phyloP scores from a whole-genome alignment of 2,113 vertebrate genomes.

The Nothobranchius furzeri region DNA sequence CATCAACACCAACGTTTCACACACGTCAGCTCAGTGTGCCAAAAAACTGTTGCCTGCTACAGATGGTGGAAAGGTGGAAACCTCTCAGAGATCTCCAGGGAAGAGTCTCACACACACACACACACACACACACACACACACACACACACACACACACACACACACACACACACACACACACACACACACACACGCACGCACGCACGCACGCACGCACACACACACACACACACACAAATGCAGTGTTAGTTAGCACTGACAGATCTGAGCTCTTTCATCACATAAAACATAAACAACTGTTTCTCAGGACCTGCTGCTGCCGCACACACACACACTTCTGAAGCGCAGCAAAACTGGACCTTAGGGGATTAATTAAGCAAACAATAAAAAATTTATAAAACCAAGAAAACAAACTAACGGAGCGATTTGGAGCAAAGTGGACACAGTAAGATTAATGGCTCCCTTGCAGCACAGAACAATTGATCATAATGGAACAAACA shows the following conservation, averaged over 20 bases:
- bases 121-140: too few species aligned
- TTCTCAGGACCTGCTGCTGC: constrained; percentile 36
- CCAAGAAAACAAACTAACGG: constrained; percentile 49
- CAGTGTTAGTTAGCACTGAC: not conserved
- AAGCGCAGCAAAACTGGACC: constrained; percentile 54
- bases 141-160: too few species aligned
- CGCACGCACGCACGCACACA: too few species aligned
- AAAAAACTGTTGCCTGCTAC: constrained; percentile 29
- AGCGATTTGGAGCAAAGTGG: constrained; percentile 57
- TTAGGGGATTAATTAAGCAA: constrained; percentile 55
- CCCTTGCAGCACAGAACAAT: constrained; percentile 53
- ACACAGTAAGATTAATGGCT: constrained; percentile 63
- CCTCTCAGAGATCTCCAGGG: constrained; percentile 24
- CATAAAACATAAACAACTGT: constrained; percentile 4
- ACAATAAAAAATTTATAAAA: not conserved
- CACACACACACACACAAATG: too few species aligned
- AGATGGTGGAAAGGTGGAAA: constrained; percentile 50
- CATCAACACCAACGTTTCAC: constrained; percentile 60
- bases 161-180: too few species aligned
- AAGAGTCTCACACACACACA: not conserved
- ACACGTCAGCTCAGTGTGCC: constrained; percentile 32
- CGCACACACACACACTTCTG: constrained; percentile 2
- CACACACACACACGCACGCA: too few species aligned
- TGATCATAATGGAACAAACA: constrained; percentile 57
- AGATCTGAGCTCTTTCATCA: constrained; percentile 38